Base-by-base conservation (phyloP, 2,888 invertebrate genomes). In the Spisula subtruncata region DNA sequence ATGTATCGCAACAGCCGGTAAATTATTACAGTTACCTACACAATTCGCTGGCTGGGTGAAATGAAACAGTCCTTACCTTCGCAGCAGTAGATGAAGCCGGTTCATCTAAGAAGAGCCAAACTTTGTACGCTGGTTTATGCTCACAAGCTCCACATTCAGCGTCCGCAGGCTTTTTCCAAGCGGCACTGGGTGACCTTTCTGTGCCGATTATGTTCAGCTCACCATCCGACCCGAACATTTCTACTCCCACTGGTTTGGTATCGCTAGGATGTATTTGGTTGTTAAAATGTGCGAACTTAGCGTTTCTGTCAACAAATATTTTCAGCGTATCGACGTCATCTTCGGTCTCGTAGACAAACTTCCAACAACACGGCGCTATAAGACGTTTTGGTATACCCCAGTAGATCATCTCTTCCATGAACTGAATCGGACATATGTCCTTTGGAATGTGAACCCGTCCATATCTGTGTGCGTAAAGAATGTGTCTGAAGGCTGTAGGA, bases 61-160 rank as follows among this genome's bases (percentile, higher is more conserved):
- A 5, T 41, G 41, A 5, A 41, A 66, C 25, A 66, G n/a, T 0
- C 1, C 12, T 85, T 60, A 86, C 86, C 86, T 86, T 86, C 35
- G 86, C 86, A 1, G 86, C 81, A 16, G 81, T 66, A 20, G 86
- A 86, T 20, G 86, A 86, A 16, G 56, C 79, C 18, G 86, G 81
- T 29, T 86, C 86, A 35, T 86, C 86, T 18, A 86, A 41, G 29
- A 86, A 81, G 16, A 81, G 8, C 86, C 86, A 86, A 32, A 86
- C 54, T 81, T 51, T 85, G 48, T 75, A 35, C 16, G 75, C 75
- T 12, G 75, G 75, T 12, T 25, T 46, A 48, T 75, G 32, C 4
- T 75, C 75, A 18, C 75, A 75, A 0, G 75, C 75, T 1, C 75
- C 75, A 75, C 75, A 75, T 75, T 75, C 75, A 0, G 29, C 75